These are phyloP conservation scores for Acleris holmiana DNA, from an alignment of 2,888 invertebrate species.

Conservation along the genomic window DNA sequence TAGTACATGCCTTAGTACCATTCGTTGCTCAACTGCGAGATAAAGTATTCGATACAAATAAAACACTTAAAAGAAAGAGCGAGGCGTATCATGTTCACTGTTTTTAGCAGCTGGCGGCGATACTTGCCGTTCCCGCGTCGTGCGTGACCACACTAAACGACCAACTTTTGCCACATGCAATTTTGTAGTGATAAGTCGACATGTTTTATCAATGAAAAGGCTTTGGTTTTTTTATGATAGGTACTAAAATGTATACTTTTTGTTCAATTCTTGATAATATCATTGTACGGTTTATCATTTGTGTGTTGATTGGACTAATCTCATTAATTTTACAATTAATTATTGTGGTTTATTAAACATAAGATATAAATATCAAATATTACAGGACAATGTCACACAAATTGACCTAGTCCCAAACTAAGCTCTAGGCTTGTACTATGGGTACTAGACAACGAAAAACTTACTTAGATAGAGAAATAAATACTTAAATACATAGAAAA, in stretches of 20 bases:
- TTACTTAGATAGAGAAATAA: too few relatives aligned
- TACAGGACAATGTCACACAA: too few relatives aligned
- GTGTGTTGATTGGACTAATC: too few relatives aligned
- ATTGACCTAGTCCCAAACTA: too few relatives aligned
- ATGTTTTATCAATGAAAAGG: constrained; percentile 28
- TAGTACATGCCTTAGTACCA: not conserved
- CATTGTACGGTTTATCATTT: too few relatives aligned
- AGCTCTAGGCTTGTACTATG: too few relatives aligned
- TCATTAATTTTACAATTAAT: too few relatives aligned
- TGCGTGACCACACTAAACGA: constrained; percentile 31
- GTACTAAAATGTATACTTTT: not conserved
- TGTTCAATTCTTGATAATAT: not conserved
- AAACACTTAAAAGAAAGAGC: constrained; percentile 32
- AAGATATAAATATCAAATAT: too few relatives aligned
- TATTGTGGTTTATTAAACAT: too few relatives aligned
- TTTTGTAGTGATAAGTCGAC: constrained; percentile 33
- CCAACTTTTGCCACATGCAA: constrained; percentile 28
- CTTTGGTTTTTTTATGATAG: too few relatives aligned
- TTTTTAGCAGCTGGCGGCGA: constrained; percentile 36
- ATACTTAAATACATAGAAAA: too few relatives aligned
- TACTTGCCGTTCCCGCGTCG: constrained; percentile 24
- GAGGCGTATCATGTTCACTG: constrained; percentile 36
- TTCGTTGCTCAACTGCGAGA: not conserved
- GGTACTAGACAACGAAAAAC: too few relatives aligned
- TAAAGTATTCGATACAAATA: constrained; percentile 31